phyloP scores from a whole-genome alignment of 2,888 invertebrate genomes.

The Labia minor region DNA sequence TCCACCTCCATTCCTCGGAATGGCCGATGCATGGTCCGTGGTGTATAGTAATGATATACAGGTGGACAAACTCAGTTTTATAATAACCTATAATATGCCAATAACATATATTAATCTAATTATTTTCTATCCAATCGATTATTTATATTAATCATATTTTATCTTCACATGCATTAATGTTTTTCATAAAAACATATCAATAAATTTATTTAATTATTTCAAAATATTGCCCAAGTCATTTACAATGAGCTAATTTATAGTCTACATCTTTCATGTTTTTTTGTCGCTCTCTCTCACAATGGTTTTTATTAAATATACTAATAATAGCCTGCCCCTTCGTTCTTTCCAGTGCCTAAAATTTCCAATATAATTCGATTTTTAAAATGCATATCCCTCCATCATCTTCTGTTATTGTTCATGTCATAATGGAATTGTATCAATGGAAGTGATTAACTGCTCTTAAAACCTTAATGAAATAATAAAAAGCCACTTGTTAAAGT shows the following conservation, averaged over 20 bases:
- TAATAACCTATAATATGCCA: too few relatives aligned
- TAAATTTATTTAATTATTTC: slow-evolving; percentile 9
- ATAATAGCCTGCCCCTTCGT: too few relatives aligned
- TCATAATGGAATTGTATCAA: not conserved
- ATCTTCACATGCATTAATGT: not conserved
- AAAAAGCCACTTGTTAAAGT: not conserved
- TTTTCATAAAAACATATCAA: not conserved
- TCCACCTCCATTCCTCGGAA: too few relatives aligned
- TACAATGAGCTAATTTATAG: not conserved
- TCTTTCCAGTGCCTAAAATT: too few relatives aligned
- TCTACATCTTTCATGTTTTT: not conserved
- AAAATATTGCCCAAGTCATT: not conserved
- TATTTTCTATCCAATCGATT: too few relatives aligned
- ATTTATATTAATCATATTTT: slow-evolving; percentile 19
- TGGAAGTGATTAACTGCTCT: not conserved
- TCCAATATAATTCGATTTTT: too few relatives aligned
- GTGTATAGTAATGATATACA: too few relatives aligned
- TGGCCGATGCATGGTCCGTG: too few relatives aligned
- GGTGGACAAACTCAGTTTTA: too few relatives aligned
- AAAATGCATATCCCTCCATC: too few relatives aligned
- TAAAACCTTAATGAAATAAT: not conserved
- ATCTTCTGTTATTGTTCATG: too few relatives aligned
- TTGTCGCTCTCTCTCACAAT: not conserved
- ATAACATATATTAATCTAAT: too few relatives aligned
- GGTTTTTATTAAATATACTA: slow-evolving; percentile 18